Base-by-base conservation (phyloP, 2,888 invertebrate species). In the Heliconius erato region DNA sequence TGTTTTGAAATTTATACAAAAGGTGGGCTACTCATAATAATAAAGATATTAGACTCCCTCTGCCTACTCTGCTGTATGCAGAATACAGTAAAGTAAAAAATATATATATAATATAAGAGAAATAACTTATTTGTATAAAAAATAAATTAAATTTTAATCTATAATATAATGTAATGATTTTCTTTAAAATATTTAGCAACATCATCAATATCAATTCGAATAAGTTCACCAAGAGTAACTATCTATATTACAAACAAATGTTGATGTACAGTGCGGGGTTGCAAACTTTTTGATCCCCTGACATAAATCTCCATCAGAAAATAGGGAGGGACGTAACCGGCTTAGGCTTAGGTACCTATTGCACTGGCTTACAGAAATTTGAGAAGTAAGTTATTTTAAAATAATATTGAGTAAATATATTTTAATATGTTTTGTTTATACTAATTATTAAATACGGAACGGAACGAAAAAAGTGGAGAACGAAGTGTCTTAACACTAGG, bases 301-400 rank as follows among this genome's bases (percentile, higher is more conserved):
- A 95, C 95, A 95, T 96, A 95, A 96, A 96, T 95, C 95, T 95
- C 94, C 95, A 96, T 96, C 95, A 95, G 94, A 95, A 96, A 95
- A 95, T 94, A 93, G 94, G 95, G 94, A 92, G 95, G 95, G 95
- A 91, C 89, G 95, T 95, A 95, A 96, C 95, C 95, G 93, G 96
- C 95, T 96, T 96, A 95, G 93, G 95, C 94, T 96, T 95, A 96
- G 95, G 26, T 5, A 19, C 44, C 67, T 78, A 65, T 63, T 63
- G 40, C 65, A 77, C 77, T 77, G n/a, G 65, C 44, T 59, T 35
- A 76, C 32, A 35, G 23, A 63, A 35, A 76, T 54, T 32, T 32
- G 54, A 74, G 71, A 40, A 3, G 40, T 0, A 71, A 71, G n/a
- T 44, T 44, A 2, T 44, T 71, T 71, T 16, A n/a, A 28, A 71